These are phyloP conservation scores for Eulemur rufifrons DNA, from an alignment of 2,113 vertebrate species.

Conservation along the genomic window DNA sequence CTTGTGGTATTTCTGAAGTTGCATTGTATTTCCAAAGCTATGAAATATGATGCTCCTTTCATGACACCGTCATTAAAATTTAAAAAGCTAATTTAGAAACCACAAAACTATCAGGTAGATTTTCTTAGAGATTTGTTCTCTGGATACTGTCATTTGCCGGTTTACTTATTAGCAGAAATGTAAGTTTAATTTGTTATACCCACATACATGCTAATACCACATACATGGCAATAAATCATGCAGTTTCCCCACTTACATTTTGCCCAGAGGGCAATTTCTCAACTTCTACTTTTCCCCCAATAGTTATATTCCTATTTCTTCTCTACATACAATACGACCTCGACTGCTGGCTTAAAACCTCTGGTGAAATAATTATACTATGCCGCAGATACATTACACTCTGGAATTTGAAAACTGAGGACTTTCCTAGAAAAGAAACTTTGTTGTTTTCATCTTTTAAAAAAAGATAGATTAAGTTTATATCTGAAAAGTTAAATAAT, in stretches of 20 bases:
- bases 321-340: not conserved
- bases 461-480: constrained; percentile 10
- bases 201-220: constrained; percentile 51
- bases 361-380: not conserved
- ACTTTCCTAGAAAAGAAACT: not conserved
- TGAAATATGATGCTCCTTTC: constrained; percentile 63
- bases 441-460: constrained; percentile 31
- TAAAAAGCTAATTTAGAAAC: constrained; percentile 62
- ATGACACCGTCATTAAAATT: constrained; percentile 53
- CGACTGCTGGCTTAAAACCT: constrained; percentile 17
- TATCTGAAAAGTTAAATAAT: constrained; percentile 1
- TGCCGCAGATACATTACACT: not conserved
- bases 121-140: constrained; percentile 50
- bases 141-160: constrained; percentile 47
- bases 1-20: constrained; percentile 52
- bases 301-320: constrained; percentile 33
- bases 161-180: constrained; percentile 60
- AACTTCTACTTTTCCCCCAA: constrained; percentile 39
- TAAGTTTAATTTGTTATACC: constrained; percentile 62
- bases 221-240: constrained; percentile 52
- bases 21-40: constrained; percentile 53
- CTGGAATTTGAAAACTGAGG: constrained; percentile 32
- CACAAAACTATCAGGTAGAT: constrained; percentile 53
- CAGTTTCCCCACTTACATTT: constrained; percentile 46
- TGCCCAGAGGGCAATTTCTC: constrained; percentile 60